phyloP scores from a whole-genome alignment of 2,797 vertebrate species.

The Gallinago nigripennis region DNA sequence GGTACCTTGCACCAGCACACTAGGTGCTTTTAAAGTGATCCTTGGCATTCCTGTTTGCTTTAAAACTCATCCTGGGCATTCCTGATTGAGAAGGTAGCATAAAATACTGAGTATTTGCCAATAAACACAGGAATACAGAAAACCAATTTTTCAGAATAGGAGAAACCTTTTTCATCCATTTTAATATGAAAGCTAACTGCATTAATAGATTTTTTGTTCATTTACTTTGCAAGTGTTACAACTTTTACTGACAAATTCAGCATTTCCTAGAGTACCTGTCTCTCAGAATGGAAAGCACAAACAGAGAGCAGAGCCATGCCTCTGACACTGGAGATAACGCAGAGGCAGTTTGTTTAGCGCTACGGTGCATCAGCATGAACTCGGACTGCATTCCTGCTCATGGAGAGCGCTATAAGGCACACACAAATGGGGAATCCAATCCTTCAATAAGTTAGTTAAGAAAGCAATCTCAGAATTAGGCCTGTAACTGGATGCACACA shows the following conservation, averaged over 20 bases:
- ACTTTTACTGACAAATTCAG: neutral
- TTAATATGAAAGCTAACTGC: neutral
- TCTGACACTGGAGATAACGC: fast-evolving
- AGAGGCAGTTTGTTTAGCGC: neutral
- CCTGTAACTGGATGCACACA: neutral
- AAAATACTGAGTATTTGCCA: neutral
- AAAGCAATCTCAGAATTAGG: neutral
- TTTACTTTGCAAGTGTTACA: fast-evolving
- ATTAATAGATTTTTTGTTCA: neutral
- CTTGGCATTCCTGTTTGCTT: neutral
- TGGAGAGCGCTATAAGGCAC: neutral
- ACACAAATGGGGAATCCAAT: neutral
- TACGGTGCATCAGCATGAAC: neutral
- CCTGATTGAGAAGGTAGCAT: neutral
- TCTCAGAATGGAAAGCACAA: neutral
- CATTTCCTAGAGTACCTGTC: neutral
- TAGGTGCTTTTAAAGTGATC: neutral
- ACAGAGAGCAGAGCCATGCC: neutral
- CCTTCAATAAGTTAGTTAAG: neutral
- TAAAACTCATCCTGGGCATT: neutral
- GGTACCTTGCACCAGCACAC: neutral
- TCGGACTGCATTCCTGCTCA: neutral
- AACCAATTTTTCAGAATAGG: neutral
- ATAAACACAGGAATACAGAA: neutral
- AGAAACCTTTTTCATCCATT: neutral